Conservation (phyloP, 2,888 invertebrate genomes). For the Ichneumoninae sp. region DNA sequence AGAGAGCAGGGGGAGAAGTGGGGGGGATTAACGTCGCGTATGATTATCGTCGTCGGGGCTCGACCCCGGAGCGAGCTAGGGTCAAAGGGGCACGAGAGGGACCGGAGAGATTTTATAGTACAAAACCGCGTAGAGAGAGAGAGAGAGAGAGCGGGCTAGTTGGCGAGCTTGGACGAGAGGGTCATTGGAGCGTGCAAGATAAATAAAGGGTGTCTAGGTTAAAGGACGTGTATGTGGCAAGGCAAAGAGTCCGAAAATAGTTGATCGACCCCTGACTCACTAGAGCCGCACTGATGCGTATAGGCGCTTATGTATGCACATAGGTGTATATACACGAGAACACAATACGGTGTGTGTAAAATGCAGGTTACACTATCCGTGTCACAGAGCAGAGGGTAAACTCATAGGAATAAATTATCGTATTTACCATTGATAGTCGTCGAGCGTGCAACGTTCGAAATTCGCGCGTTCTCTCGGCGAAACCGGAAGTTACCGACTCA, state of each 20-base stretch:
- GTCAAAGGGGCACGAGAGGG: constrained; percentile 57
- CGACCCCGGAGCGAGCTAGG: constrained; percentile 64
- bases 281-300: constrained; percentile 48
- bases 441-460: constrained; percentile 16
- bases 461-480: neutral
- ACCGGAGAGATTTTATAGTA: constrained; percentile 5
- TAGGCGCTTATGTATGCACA: constrained; percentile 5
- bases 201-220: constrained; percentile 66
- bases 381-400: constrained; percentile 30
- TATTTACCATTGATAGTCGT: neutral
- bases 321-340: neutral
- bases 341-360: neutral
- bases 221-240: constrained; percentile 53
- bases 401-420: constrained; percentile 39
- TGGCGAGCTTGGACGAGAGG: constrained; percentile 36
- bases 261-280: constrained; percentile 65
- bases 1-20: constrained; percentile 3
- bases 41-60: constrained; percentile 60
- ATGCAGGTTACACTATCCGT: constrained; percentile 35
- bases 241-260: constrained; percentile 62
- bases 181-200: constrained; percentile 62
- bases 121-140: neutral
- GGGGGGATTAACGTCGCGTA: constrained; percentile 62
- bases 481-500: constrained; percentile 54
- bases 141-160: constrained; percentile 26